Evolutionary conservation across 2,113 vertebrate species (phyloP).

Genomic region (Tetrao urogallus): DNA sequence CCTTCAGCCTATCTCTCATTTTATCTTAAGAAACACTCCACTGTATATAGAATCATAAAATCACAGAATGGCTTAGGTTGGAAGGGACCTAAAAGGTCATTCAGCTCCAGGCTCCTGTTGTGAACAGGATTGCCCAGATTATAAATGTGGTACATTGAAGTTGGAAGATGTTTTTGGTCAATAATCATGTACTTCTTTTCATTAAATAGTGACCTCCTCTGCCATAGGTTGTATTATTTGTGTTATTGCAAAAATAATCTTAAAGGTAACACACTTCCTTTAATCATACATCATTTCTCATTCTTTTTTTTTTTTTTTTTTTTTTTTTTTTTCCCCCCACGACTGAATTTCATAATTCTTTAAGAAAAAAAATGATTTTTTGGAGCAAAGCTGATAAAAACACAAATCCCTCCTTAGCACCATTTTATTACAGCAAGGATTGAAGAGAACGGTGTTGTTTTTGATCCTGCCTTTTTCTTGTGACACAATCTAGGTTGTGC

Average conservation of each 20-base stretch:
- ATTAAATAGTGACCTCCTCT: background rate
- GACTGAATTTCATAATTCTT: background rate
- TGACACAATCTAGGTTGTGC: background rate
- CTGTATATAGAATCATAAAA: background rate
- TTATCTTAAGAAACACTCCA: background rate
- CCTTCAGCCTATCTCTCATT: background rate
- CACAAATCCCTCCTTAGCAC: background rate
- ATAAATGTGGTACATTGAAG: background rate
- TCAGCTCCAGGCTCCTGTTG: too few relatives aligned
- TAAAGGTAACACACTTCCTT: background rate
- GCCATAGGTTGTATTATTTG: background rate
- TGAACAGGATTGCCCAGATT: background rate
- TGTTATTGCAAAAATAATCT: background rate
- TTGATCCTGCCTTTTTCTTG: accelerated
- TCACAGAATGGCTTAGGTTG: too few relatives aligned
- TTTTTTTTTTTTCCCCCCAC: background rate
- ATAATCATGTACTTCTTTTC: background rate
- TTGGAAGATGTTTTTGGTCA: background rate
- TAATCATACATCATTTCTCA: background rate
- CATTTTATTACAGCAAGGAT: background rate
- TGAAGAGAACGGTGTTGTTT: accelerated
- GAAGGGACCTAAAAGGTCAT: too few relatives aligned
- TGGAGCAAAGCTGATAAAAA: background rate
- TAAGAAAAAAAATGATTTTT: background rate
- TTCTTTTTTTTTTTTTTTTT: background rate